Percentiles rank a stretch among this genome's conserved stretches.
phyloP scores from a whole-genome alignment of 2,797 vertebrate species.

The Syngnathus acus region DNA sequence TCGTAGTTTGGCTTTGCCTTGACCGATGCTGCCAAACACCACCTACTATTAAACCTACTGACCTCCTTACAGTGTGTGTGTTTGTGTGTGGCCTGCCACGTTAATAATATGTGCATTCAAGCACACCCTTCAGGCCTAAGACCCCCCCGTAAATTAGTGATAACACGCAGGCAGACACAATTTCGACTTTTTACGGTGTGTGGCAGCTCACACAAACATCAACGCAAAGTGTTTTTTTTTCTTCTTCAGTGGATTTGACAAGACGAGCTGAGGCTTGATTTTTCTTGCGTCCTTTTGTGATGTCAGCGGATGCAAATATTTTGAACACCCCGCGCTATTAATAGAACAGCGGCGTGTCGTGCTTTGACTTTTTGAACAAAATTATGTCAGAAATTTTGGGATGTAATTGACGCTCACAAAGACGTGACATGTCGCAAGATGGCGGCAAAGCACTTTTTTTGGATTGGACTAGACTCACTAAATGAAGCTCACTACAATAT shows the following conservation, averaged over 20 bases:
- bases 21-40: conserved; percentile 26
- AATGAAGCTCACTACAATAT: neutral
- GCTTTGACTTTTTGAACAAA: no score
- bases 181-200: neutral
- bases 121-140: conserved; percentile 14
- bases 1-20: conserved; percentile 43
- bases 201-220: neutral
- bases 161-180: neutral
- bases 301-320: neutral
- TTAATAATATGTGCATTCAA: conserved; percentile 57
- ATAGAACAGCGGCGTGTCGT: neutral
- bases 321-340: neutral
- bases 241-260: neutral
- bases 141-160: neutral
- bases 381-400: no score
- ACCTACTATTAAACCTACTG: conserved; percentile 65
- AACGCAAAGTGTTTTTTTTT: neutral
- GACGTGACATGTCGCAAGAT: no score
- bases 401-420: no score
- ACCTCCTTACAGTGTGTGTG: conserved; percentile 40
- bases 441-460: no score
- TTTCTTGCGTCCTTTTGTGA: neutral
- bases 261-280: neutral
- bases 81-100: conserved; percentile 34
- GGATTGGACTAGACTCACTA: no score